Conservation (phyloP, 1,140 invertebrate species). For the Aphelenchoides fujianensis region DNA sequence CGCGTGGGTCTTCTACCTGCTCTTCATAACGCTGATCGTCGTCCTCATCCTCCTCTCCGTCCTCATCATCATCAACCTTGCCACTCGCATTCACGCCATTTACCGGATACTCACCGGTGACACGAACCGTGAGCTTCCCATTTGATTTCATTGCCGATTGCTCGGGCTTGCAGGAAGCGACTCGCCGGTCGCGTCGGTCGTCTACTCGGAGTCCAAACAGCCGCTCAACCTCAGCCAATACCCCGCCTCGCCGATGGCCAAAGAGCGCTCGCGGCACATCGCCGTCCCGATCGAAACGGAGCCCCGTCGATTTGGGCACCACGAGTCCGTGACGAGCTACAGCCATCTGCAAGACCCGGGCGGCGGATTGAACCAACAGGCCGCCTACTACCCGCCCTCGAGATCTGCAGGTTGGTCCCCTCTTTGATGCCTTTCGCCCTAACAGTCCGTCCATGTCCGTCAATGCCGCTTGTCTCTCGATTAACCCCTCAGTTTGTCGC, state of each 20-base stretch:
- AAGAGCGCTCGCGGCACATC: slow-evolving; percentile 16
- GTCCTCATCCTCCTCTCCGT: slow-evolving; percentile 56
- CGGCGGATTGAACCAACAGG: not conserved
- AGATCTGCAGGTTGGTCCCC: not conserved
- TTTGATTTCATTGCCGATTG: not conserved
- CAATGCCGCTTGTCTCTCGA: not conserved
- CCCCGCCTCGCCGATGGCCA: slow-evolving; percentile 18
- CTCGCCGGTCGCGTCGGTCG: slow-evolving; percentile 26
- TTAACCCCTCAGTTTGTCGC: not conserved
- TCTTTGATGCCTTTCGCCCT: too few relatives aligned
- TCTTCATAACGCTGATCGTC: slow-evolving; percentile 57
- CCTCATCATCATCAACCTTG: slow-evolving; percentile 51
- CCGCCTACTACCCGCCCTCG: not conserved
- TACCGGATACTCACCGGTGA: slow-evolving; percentile 38
- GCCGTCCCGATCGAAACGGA: slow-evolving; percentile 29
- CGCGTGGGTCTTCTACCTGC: slow-evolving; percentile 56
- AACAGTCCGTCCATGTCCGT: not conserved
- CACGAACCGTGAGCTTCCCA: slow-evolving; percentile 15
- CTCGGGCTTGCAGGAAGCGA: slow-evolving; percentile 21
- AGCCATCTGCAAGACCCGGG: not conserved
- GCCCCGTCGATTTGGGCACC: slow-evolving; percentile 16
- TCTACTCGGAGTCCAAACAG: slow-evolving; percentile 28
- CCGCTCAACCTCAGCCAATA: slow-evolving; percentile 25
- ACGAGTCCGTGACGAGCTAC: slow-evolving; percentile 6
- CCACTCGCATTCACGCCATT: slow-evolving; percentile 53